Conservation (phyloP, 1,140 invertebrate genomes). For the Physella acuta region DNA sequence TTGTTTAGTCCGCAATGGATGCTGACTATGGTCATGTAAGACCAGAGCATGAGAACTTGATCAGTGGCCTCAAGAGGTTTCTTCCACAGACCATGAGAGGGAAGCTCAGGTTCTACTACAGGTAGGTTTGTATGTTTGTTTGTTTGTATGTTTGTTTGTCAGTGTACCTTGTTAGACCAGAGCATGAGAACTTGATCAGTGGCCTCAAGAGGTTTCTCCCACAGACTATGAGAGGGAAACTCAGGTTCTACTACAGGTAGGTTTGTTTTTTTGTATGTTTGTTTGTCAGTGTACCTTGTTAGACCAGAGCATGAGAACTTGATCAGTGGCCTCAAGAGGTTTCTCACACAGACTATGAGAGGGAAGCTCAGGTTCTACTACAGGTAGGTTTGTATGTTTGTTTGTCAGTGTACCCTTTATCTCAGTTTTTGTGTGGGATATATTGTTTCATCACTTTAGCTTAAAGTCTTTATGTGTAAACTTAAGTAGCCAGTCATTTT, state of each 20-base stretch:
- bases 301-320: slow-evolving; percentile 20
- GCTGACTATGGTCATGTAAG: slow-evolving; percentile 26
- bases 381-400: too few relatives aligned
- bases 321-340: slow-evolving; percentile 26
- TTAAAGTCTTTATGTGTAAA: too few relatives aligned
- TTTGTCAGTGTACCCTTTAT: not conserved
- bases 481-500: too few relatives aligned
- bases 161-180: slow-evolving; percentile 15
- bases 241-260: slow-evolving; percentile 41
- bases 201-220: slow-evolving; percentile 31
- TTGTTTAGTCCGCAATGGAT: slow-evolving; percentile 9
- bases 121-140: too few relatives aligned
- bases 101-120: slow-evolving; percentile 40
- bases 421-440: not conserved
- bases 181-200: slow-evolving; percentile 21
- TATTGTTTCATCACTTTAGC: too few relatives aligned
- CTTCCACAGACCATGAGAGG: slow-evolving; percentile 30
- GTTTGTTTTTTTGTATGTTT: too few relatives aligned
- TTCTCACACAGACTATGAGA: slow-evolving; percentile 30
- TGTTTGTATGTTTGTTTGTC: not conserved
- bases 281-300: slow-evolving; percentile 10
- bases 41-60: slow-evolving; percentile 19
- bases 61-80: slow-evolving; percentile 28
- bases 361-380: slow-evolving; percentile 39
- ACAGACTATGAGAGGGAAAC: slow-evolving; percentile 32